These are phyloP conservation scores for Dendrolimus houi DNA, from an alignment of 2,888 invertebrate species.

Conservation along the genomic window DNA sequence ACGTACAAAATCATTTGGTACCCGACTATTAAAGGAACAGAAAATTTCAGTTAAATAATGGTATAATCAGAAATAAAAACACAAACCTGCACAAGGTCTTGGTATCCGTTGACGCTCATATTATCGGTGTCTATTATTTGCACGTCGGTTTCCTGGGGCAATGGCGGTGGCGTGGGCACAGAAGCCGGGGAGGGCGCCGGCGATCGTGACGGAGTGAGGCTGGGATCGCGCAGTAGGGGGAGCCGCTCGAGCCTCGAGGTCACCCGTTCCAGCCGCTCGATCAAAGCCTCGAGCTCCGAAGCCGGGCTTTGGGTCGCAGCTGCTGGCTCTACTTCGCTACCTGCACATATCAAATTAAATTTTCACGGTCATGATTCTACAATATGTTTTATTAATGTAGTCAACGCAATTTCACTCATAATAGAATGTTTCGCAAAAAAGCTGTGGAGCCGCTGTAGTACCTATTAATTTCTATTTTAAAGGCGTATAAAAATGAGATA, in stretches of 20 bases:
- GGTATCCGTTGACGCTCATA: slow-evolving; percentile 87
- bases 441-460: too few species aligned
- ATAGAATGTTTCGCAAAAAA: too few species aligned
- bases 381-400: background rate
- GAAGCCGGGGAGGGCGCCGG: slow-evolving; percentile 42
- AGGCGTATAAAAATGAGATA: too few species aligned
- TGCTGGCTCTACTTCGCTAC: slow-evolving; percentile 64
- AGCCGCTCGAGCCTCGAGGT: slow-evolving; percentile 82
- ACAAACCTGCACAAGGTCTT: slow-evolving; percentile 79
- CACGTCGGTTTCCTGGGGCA: slow-evolving; percentile 13
- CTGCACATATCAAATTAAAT: slow-evolving; percentile 27
- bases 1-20: too few species aligned
- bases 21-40: too few species aligned
- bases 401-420: too few species aligned
- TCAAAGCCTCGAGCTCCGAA: slow-evolving; percentile 80
- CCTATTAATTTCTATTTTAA: too few species aligned
- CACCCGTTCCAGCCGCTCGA: slow-evolving; percentile 84
- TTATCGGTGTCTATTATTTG: slow-evolving; percentile 35
- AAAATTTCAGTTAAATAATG: too few species aligned
- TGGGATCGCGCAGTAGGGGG: slow-evolving; percentile 40
- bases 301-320: slow-evolving; percentile 57
- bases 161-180: slow-evolving; percentile 28
- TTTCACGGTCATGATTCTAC: background rate
- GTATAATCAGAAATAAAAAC: too few species aligned
- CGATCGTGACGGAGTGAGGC: slow-evolving; percentile 41